phyloP scores from a whole-genome alignment of 2,797 vertebrate species.

The Cyprinodon diabolis region DNA sequence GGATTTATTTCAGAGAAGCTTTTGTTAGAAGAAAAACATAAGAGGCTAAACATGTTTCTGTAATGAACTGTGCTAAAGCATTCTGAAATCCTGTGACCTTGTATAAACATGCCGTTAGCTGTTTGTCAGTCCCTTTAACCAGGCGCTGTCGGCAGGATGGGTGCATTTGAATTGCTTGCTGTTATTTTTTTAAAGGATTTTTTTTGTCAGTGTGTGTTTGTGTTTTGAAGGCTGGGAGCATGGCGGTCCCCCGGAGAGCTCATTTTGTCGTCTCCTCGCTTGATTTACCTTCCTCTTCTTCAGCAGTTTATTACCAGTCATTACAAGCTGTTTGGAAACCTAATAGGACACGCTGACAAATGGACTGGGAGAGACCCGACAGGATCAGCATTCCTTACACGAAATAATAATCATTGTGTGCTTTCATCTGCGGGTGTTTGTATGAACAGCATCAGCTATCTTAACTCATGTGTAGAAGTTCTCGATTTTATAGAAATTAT shows the following conservation, averaged over 20 bases:
- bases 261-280: constrained; percentile 85
- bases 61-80: neutral
- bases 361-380: constrained; percentile 63
- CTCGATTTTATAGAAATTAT: constrained; percentile 47
- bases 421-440: constrained; percentile 45
- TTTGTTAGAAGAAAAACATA: neutral
- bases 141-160: constrained; percentile 29
- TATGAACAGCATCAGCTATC: constrained; percentile 48
- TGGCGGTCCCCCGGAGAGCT: constrained; percentile 79
- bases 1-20: no score
- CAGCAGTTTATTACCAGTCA: constrained; percentile 88
- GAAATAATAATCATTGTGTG: constrained; percentile 18
- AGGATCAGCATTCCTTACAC: constrained; percentile 38
- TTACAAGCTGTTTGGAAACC: constrained; percentile 89
- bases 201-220: constrained; percentile 32
- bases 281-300: constrained; percentile 84
- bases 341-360: constrained; percentile 82
- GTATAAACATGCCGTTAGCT: constrained; percentile 15
- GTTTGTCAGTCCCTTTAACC: constrained; percentile 31
- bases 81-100: constrained; percentile 9
- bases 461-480: constrained; percentile 41
- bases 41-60: neutral
- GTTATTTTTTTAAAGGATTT: constrained; percentile 3
- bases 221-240: constrained; percentile 74
- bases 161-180: neutral